These are phyloP conservation scores for Trachelipus rathkii DNA, from an alignment of 1,140 invertebrate genomes.

Conservation along the genomic window DNA sequence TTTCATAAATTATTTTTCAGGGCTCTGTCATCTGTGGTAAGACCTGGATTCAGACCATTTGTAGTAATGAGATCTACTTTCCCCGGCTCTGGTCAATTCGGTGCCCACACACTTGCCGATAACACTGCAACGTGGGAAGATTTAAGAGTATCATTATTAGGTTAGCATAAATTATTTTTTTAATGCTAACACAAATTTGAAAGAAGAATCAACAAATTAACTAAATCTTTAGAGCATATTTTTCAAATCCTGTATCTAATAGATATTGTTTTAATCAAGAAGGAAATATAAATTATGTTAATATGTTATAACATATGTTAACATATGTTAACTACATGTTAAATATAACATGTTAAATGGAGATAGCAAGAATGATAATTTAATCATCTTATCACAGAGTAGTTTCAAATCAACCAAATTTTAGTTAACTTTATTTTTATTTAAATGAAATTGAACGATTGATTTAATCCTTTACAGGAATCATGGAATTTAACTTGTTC, in stretches of 20 bases:
- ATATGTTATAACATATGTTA: no score
- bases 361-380: no score
- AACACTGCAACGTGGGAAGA: slow-evolving; percentile 54
- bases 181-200: background rate
- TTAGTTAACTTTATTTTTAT: background rate
- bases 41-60: slow-evolving; percentile 37
- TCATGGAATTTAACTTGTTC: slow-evolving; percentile 70
- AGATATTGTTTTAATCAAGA: no score
- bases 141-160: slow-evolving; percentile 54
- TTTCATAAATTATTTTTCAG: slow-evolving; percentile 12
- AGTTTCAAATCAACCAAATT: no score
- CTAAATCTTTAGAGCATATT: no score
- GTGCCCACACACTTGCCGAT: slow-evolving; percentile 59
- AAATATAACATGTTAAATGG: no score
- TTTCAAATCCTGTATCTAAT: no score
- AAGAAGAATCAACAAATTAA: slow-evolving; percentile 3
- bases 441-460: background rate
- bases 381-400: no score
- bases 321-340: no score
- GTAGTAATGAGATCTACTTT: slow-evolving; percentile 54
- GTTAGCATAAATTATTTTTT: slow-evolving; percentile 46
- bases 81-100: slow-evolving; percentile 55
- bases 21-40: slow-evolving; percentile 11
- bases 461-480: slow-evolving; percentile 38
- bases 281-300: no score